phyloP scores from a whole-genome alignment of 2,797 vertebrate species.

The Xyrichtys novacula region DNA sequence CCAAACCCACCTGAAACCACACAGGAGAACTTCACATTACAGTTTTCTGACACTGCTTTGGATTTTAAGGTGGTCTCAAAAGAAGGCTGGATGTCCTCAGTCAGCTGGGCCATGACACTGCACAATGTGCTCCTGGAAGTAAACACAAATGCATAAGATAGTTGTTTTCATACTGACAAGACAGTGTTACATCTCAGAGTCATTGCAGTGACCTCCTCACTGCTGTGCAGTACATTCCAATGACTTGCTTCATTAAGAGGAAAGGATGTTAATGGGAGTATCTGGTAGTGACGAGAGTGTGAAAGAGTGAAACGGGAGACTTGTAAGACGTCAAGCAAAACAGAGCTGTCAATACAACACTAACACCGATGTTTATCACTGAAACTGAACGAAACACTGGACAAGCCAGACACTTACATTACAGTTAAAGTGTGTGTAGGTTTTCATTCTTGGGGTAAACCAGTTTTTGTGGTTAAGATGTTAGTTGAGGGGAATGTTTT shows the following conservation, averaged over 20 bases:
- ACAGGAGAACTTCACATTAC: conserved; percentile 96
- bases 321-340: conserved; percentile 70
- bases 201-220: conserved; percentile 31
- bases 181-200: conserved; percentile 16
- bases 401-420: conserved; percentile 61
- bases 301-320: conserved; percentile 50
- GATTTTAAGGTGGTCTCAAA: conserved; percentile 97
- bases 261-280: conserved; percentile 68
- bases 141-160: conserved; percentile 34
- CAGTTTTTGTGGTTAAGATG: conserved; percentile 76
- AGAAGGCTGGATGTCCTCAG: conserved; percentile 95
- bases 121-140: conserved; percentile 95
- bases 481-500: conserved; percentile 83
- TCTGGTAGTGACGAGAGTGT: conserved; percentile 64
- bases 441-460: conserved; percentile 66
- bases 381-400: conserved; percentile 47
- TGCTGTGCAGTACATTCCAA: conserved; percentile 55
- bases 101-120: conserved; percentile 97
- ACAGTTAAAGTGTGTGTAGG: conserved; percentile 63
- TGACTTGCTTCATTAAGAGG: conserved; percentile 40
- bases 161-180: not conserved
- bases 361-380: conserved; percentile 49
- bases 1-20: conserved; percentile 91
- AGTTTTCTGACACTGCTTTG: conserved; percentile 93
- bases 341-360: conserved; percentile 58